These are phyloP conservation scores for Cyrtodaria siliqua DNA, from an alignment of 2,888 invertebrate species.

Conservation along the genomic window DNA sequence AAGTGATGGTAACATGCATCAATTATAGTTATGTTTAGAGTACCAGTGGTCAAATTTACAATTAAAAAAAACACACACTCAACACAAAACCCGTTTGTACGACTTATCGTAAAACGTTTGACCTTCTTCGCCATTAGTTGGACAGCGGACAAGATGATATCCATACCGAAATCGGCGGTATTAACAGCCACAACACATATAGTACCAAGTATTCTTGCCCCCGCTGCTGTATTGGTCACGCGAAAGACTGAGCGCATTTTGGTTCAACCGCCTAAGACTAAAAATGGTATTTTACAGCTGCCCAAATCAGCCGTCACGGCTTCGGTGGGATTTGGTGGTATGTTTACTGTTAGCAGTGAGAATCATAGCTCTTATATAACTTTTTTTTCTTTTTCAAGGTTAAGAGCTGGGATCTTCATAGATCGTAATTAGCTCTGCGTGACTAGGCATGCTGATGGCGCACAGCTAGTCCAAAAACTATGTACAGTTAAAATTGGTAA, in stretches of 20 bases:
- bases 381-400: too few species aligned
- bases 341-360: too few species aligned
- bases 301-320: slow-evolving; percentile 29
- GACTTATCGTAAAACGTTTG: slow-evolving; percentile 31
- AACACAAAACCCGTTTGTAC: not conserved
- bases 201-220: slow-evolving; percentile 66
- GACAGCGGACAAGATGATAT: slow-evolving; percentile 64
- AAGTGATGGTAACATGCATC: too few species aligned
- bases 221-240: slow-evolving; percentile 60
- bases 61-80: not conserved
- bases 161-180: slow-evolving; percentile 68
- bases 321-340: slow-evolving; percentile 27
- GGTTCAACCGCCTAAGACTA: not conserved
- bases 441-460: too few species aligned
- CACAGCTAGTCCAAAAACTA: too few species aligned
- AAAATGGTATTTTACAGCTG: slow-evolving; percentile 15
- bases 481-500: too few species aligned
- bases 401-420: too few species aligned
- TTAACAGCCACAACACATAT: slow-evolving; percentile 72
- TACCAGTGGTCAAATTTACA: too few species aligned
- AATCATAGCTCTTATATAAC: too few species aligned
- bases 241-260: slow-evolving; percentile 50
- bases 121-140: slow-evolving; percentile 37
- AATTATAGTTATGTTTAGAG: too few species aligned
- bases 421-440: too few species aligned